Evolutionary conservation across 2,113 vertebrate species (phyloP).

Genomic region (Fulica atra): DNA sequence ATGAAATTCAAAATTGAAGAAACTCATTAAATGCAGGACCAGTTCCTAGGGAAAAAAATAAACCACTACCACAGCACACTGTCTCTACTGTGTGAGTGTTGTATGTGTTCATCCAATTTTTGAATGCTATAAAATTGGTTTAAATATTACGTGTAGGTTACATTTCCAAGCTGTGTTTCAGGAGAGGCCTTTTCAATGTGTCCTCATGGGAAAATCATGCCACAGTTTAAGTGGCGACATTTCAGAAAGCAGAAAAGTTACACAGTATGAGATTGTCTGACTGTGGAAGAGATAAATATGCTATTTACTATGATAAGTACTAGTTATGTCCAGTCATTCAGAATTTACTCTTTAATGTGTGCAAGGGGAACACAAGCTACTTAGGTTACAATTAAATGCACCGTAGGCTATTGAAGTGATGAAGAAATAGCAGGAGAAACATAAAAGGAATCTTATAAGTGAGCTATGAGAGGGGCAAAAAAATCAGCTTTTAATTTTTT

Average conservation of each 20-base stretch:
- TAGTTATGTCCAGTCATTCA: slow-evolving; percentile 44
- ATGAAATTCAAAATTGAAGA: neutral
- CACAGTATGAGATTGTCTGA: slow-evolving; percentile 20
- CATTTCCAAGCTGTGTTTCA: slow-evolving; percentile 9
- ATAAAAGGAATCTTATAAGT: neutral
- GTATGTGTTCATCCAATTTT: neutral
- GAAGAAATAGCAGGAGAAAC: slow-evolving; percentile 15
- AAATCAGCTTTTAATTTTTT: neutral
- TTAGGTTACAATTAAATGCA: slow-evolving; percentile 59
- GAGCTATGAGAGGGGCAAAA: neutral
- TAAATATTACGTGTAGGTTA: neutral
- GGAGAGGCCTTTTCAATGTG: slow-evolving; percentile 18
- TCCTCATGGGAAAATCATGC: slow-evolving; percentile 43
- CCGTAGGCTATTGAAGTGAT: neutral
- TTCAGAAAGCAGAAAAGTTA: slow-evolving; percentile 10
- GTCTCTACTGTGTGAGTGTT: neutral
- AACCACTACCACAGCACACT: neutral
- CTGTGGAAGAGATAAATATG: slow-evolving; percentile 43
- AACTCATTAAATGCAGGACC: neutral
- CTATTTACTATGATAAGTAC: slow-evolving; percentile 42
- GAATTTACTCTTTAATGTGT: slow-evolving; percentile 21
- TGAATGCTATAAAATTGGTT: slow-evolving; percentile 26
- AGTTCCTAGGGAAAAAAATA: neutral
- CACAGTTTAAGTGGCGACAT: slow-evolving; percentile 23
- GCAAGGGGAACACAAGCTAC: neutral